These are phyloP conservation scores for Lithophane ornitopus DNA, from an alignment of 2,888 invertebrate species.

Conservation along the genomic window DNA sequence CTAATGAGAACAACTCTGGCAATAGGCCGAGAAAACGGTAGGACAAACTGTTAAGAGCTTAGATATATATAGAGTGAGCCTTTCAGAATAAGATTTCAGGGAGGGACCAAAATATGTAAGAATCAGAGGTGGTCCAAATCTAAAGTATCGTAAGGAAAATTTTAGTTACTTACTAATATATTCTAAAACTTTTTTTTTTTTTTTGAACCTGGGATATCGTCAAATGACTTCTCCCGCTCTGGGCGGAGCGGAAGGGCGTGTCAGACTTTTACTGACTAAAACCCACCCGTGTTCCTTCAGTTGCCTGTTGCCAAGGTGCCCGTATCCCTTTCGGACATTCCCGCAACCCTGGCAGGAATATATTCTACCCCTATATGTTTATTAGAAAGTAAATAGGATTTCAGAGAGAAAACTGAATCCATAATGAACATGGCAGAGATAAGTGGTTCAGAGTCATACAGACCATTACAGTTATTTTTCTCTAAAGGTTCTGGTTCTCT, in stretches of 20 bases:
- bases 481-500: too few relatives aligned
- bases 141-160: not conserved
- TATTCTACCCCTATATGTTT: not conserved
- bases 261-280: too few relatives aligned
- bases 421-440: not conserved
- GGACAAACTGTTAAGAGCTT: not conserved
- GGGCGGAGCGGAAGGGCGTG: too few relatives aligned
- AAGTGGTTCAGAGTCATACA: not conserved
- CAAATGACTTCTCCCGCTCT: too few relatives aligned
- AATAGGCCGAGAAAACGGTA: not conserved
- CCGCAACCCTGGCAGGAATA: too few relatives aligned
- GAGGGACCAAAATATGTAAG: not conserved
- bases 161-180: not conserved
- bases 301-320: too few relatives aligned
- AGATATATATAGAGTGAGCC: not conserved
- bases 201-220: too few relatives aligned
- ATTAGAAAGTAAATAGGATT: not conserved
- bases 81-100: not conserved
- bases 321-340: too few relatives aligned
- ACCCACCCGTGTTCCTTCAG: too few relatives aligned
- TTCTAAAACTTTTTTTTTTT: too few relatives aligned
- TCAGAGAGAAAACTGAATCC: not conserved
- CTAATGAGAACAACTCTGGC: slow-evolving; percentile 33
- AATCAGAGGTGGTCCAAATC: not conserved
- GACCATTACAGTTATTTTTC: not conserved